Evolutionary conservation across 2,797 vertebrate genomes (phyloP), one percentile per base, ranked within the genome.

Genomic region (Cirrhinus molitorella): DNA sequence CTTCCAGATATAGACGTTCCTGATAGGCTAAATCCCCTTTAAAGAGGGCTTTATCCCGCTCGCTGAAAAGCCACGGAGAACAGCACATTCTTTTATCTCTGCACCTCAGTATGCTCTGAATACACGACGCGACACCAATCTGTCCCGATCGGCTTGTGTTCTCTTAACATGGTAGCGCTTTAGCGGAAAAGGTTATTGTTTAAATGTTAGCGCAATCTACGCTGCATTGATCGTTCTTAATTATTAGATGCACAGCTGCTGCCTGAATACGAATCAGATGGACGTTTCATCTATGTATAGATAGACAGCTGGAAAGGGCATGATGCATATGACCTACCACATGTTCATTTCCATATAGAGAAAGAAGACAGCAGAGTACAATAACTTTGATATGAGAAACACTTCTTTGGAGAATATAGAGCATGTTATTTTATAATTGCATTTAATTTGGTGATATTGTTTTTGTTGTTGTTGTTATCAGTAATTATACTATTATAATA

Each of bases 1-100:
- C 92, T 93, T 90, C 87, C 88, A 92, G 92, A 91, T 89, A 88
- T 81, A 86, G 86, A 89, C 81, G 61, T 87, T 85, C 80, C 82
- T 88, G 88, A 93, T 91, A 87, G 88, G 85, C 88, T 86, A 91
- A 89, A 89, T 93, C 88, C 90, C 85, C 75, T 92, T 89, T 88
- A 88, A 91, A 90, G 72, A 90, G 84, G 83, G 84, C 90, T 91
- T 89, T 91, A 88, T 88, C 88, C 88, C 74, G 81, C 87, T 88
- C 78, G 86, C 87, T 89, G 83, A 79, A 77, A 43, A 74, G 83
- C 87, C 84, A 85, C 63, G 88, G 87, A 86, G 59, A 86, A 80
- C 61, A 23, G 66, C 57, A 85, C 74, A 73, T 86, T 79, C 68
- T 80, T 81, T 65, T 66, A 83, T 80, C 68, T 75, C 76, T 16